A percentile compares a stretch with the other conserved stretches of the same genome.
These are phyloP conservation scores for Poeciliopsis infans DNA, from an alignment of 2,797 vertebrate genomes.

Conservation along the genomic window DNA sequence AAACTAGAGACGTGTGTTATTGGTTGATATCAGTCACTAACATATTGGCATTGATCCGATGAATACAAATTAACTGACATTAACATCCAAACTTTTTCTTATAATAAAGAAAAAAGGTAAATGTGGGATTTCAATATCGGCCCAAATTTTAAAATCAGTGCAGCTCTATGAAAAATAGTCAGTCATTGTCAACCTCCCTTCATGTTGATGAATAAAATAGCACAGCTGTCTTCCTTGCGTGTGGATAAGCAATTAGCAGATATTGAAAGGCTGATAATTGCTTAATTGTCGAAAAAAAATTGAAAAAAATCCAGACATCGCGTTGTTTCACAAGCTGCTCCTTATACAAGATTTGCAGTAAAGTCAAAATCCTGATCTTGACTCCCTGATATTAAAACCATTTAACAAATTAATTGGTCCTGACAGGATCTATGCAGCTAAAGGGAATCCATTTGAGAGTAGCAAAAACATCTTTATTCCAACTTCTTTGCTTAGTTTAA, in stretches of 20 bases:
- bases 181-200: neutral
- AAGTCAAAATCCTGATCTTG: neutral
- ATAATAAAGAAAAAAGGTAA: too few species aligned
- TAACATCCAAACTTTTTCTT: too few species aligned
- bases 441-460: neutral
- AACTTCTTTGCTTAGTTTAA: neutral
- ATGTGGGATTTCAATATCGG: too few species aligned
- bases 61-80: too few species aligned
- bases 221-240: neutral
- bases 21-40: too few species aligned
- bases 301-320: neutral
- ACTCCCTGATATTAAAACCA: neutral
- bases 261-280: neutral
- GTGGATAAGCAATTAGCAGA: neutral
- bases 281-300: neutral
- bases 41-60: too few species aligned
- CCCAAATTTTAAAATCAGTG: too few species aligned
- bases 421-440: neutral
- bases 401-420: neutral
- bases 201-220: neutral
- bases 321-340: neutral
- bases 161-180: neutral
- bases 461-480: neutral
- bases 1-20: too few species aligned
- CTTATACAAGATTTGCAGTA: neutral